Evolutionary conservation across 1,140 invertebrate species (phyloP), one percentile per base, ranked within the genome.

Genomic region (Mya arenaria): DNA sequence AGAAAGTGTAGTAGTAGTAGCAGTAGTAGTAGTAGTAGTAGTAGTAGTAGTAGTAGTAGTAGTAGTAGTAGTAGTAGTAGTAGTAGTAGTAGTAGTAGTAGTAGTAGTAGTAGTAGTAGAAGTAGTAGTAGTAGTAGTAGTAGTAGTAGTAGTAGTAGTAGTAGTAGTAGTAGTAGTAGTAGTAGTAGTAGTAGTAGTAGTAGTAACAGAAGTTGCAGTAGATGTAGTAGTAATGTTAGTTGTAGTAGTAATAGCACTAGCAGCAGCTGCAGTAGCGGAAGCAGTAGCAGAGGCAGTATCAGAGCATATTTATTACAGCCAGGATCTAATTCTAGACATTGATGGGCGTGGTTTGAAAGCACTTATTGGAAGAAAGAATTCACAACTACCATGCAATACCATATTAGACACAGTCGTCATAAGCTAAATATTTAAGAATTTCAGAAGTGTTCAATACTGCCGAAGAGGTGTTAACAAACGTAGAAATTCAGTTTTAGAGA

Each of bases 11-110:
- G 41, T 19, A 44, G 41, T 19, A 44, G 19, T 19, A 44, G 19
- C 41, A 44, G 19, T 19, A 44, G 19, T 19, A 44, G 19, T 19
- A 10, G 19, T 19, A 44, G 41, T 44, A 44, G 19, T 19, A 44
- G 41, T 10, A 44, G 19, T 19, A 44, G 72, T 34, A 75, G 52
- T 30, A 75, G 72, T 62, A 75, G 55, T 37, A 75, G 72, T 34
- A 62, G 72, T n/a, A 75, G 72, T 37, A 75, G 36, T 37, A 48
- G 28, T 37, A 75, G 55, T n/a, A 63, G 36, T 19, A 63, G 36
- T 37, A 32, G 55, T n/a, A 63, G 72, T 62, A 75, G 36, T 37
- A 75, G 56, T n/a, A 75, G 55, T 37, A 63, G 52, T 37, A 75
- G 30, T 37, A 2, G 48, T 37, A 62, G 55, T 37, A 39, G 56